Percentiles rank a stretch among this genome's conserved stretches.
Evolutionary conservation across 1,140 invertebrate species (phyloP).

Genomic region (Pachypeltis micranthus): DNA sequence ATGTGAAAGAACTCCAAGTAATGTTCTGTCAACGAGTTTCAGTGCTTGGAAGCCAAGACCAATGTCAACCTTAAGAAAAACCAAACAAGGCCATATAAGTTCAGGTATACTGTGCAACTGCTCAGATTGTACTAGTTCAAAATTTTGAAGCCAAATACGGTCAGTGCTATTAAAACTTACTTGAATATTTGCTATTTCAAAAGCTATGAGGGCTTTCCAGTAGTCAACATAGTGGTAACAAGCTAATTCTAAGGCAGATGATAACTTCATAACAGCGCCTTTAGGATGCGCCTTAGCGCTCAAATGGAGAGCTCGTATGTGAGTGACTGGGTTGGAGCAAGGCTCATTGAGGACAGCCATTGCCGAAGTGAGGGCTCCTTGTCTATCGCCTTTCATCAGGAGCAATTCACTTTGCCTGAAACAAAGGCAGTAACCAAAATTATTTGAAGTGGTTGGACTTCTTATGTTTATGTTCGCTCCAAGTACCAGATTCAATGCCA

Average conservation of each 20-base stretch:
- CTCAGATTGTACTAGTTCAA: too few relatives aligned
- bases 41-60: constrained; percentile 61
- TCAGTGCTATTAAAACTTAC: constrained; percentile 36
- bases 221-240: constrained; percentile 61
- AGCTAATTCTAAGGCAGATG: constrained; percentile 56
- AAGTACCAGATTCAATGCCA: too few relatives aligned
- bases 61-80: constrained; percentile 55
- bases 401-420: constrained; percentile 51
- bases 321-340: constrained; percentile 37
- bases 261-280: constrained; percentile 46
- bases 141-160: background rate
- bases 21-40: constrained; percentile 50
- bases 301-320: constrained; percentile 54
- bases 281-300: constrained; percentile 53
- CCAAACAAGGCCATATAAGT: background rate
- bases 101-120: background rate
- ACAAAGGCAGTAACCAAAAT: too few relatives aligned
- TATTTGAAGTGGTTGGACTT: too few relatives aligned
- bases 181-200: constrained; percentile 62
- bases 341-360: constrained; percentile 41
- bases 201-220: constrained; percentile 56
- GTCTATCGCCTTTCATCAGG: constrained; percentile 53
- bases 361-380: constrained; percentile 44
- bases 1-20: constrained; percentile 61
- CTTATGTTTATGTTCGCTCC: too few relatives aligned